phyloP scores from a whole-genome alignment of 2,797 vertebrate genomes.

The Eulemur rubriventer region DNA sequence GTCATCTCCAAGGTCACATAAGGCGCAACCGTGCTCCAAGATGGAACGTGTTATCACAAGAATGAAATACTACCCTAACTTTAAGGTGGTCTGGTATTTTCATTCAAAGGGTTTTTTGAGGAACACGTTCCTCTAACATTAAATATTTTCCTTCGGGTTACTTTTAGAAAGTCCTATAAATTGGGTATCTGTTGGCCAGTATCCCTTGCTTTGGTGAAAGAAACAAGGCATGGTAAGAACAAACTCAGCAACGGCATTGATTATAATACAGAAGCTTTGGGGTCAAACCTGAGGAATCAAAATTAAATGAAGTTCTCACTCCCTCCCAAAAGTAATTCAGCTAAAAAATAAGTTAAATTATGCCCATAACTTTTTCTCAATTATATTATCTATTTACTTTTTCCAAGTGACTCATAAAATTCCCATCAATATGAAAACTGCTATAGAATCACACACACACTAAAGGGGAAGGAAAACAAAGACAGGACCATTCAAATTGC shows the following conservation, averaged over 20 bases:
- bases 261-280: background rate
- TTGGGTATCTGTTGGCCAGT: background rate
- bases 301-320: slow-evolving; percentile 13
- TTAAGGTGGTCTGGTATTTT: background rate
- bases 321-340: background rate
- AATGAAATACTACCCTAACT: background rate
- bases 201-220: background rate
- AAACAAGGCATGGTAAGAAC: background rate
- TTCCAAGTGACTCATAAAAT: background rate
- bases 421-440: background rate
- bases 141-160: background rate
- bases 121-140: background rate
- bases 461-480: background rate
- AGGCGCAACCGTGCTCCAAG: background rate
- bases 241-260: background rate
- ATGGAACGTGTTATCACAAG: fast-evolving
- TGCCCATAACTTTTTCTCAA: background rate
- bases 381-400: background rate
- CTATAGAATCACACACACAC: background rate
- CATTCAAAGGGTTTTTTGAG: background rate
- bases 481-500: background rate
- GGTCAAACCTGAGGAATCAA: background rate
- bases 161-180: background rate
- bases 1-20: fast-evolving
- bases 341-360: background rate